Percentiles rank a stretch among this genome's conserved stretches.
These are phyloP conservation scores for Lindbergichthys nudifrons DNA, from an alignment of 2,797 vertebrate species.

Conservation along the genomic window DNA sequence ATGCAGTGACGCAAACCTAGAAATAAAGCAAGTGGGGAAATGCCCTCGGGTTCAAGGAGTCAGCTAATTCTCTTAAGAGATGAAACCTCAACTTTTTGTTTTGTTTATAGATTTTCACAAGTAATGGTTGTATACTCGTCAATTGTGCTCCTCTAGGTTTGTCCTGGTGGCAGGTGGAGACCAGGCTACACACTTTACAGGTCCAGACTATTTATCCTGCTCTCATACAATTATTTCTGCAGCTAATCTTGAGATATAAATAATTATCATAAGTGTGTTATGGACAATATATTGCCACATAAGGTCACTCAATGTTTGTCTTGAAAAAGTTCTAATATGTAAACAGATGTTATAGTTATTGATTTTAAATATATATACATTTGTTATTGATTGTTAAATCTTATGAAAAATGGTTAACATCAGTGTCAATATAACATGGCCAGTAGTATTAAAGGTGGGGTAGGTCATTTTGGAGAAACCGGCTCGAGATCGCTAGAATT, in stretches of 20 bases:
- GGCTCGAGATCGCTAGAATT: no score
- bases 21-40: background rate
- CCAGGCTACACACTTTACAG: background rate
- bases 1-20: slow-evolving; percentile 14
- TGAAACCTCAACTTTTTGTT: background rate
- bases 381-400: background rate
- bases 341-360: no score
- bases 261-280: background rate
- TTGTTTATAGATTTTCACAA: background rate
- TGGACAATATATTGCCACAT: no score
- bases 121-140: background rate
- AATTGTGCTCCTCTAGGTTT: no score
- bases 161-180: no score
- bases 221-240: background rate
- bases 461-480: no score
- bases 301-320: no score
- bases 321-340: no score
- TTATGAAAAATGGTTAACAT: background rate
- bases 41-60: background rate
- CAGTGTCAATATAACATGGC: background rate
- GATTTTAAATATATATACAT: no score
- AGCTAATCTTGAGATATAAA: slow-evolving; percentile 10
- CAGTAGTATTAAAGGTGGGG: background rate
- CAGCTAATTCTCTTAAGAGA: background rate
- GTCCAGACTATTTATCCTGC: no score